Conservation (phyloP, 2,888 invertebrate genomes). For the Syritta pipiens region DNA sequence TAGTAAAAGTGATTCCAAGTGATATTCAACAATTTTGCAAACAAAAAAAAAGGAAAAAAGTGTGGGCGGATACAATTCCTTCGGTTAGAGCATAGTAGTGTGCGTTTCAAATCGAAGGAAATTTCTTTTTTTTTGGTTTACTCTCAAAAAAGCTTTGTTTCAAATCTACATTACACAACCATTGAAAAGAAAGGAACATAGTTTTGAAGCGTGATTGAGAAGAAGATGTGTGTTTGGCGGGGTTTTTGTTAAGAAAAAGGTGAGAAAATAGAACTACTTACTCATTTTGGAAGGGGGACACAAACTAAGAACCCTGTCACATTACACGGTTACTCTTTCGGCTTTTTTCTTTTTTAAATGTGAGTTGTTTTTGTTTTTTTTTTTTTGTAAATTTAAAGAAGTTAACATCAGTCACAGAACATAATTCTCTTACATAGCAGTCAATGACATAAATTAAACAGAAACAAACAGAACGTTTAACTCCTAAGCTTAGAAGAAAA, state of each 20-base stretch:
- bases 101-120: no score
- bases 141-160: constrained; percentile 29
- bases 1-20: constrained; percentile 44
- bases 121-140: constrained; percentile 11
- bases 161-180: constrained; percentile 35
- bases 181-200: constrained; percentile 5
- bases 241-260: no score
- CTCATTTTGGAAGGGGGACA: constrained; percentile 8
- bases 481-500: constrained; percentile 51
- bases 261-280: constrained; percentile 15
- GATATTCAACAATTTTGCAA: constrained; percentile 42
- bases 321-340: no score
- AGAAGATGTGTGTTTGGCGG: constrained; percentile 21
- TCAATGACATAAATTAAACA: constrained; percentile 57
- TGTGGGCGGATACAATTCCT: constrained; percentile 14
- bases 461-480: constrained; percentile 62
- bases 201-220: constrained; percentile 28
- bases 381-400: no score
- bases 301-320: constrained; percentile 22
- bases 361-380: no score
- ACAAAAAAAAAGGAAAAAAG: no score
- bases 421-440: constrained; percentile 64
- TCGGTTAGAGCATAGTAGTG: constrained; percentile 40
- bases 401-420: constrained; percentile 63
- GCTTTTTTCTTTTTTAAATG: no score